Evolutionary conservation across 2,888 invertebrate species (phyloP).

Genomic region (Brachyptera risi): DNA sequence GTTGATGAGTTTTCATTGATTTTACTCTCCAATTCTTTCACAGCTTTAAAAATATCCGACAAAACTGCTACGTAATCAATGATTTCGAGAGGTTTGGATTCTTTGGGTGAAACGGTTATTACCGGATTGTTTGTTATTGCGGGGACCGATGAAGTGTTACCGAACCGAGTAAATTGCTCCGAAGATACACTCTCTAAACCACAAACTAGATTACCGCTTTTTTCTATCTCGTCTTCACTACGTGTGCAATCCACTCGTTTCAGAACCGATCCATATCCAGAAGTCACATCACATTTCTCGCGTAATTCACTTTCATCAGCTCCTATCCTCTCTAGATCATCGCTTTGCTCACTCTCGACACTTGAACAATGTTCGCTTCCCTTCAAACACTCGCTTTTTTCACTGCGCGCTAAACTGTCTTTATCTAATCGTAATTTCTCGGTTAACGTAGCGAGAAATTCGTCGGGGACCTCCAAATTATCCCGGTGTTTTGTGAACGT

Average conservation of each 20-base stretch:
- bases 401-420: no score
- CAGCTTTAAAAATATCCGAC: not conserved
- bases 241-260: not conserved
- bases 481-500: no score
- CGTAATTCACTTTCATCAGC: not conserved
- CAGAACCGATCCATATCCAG: not conserved
- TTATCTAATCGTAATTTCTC: no score
- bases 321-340: not conserved
- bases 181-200: constrained; percentile 8
- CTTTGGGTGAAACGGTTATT: not conserved
- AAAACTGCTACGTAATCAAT: not conserved
- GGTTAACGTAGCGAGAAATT: no score
- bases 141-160: not conserved
- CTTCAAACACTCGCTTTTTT: no score
- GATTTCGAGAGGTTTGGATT: not conserved
- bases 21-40: not conserved
- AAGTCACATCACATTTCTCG: not conserved
- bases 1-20: not conserved
- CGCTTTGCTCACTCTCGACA: not conserved
- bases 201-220: not conserved
- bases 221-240: not conserved
- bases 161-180: not conserved
- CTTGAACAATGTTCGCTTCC: no score
- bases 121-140: not conserved
- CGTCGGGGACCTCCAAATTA: no score